These are phyloP conservation scores for Mongoloraphidia duomilia DNA, from an alignment of 2,888 invertebrate genomes.

Conservation along the genomic window DNA sequence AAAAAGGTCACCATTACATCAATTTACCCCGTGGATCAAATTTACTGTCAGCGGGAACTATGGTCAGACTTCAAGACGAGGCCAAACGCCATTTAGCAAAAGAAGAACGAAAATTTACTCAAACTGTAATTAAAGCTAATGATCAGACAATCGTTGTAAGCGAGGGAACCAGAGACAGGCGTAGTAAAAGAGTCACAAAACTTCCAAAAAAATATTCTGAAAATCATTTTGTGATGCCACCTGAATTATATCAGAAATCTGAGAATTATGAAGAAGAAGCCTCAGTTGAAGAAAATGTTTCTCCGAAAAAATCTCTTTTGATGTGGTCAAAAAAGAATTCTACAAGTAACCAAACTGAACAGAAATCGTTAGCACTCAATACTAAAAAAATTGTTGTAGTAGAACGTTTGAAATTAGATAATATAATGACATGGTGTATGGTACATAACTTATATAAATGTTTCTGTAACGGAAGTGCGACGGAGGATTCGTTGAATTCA, in stretches of 20 bases:
- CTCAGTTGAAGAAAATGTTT: no score
- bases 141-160: constrained; percentile 50
- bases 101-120: constrained; percentile 57
- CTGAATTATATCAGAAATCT: constrained; percentile 13
- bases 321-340: no score
- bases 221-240: constrained; percentile 23
- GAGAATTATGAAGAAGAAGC: constrained; percentile 9
- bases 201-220: constrained; percentile 46
- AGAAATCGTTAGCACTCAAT: no score
- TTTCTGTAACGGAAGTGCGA: constrained; percentile 40
- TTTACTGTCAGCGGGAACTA: constrained; percentile 23
- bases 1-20: constrained; percentile 16
- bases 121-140: constrained; percentile 50
- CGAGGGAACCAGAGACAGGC: constrained; percentile 31
- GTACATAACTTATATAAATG: constrained; percentile 50
- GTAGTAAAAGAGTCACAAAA: constrained; percentile 39
- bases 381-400: no score
- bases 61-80: constrained; percentile 32
- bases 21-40: constrained; percentile 21
- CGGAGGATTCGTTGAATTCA: constrained; percentile 14
- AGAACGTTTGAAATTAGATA: constrained; percentile 19
- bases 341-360: no score
- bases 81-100: constrained; percentile 42
- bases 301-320: no score
- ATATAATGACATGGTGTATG: constrained; percentile 49